Percentiles rank a stretch among this genome's conserved stretches.
Conservation (phyloP, 2,113 vertebrate species). For the Anthoscopus minutus region DNA sequence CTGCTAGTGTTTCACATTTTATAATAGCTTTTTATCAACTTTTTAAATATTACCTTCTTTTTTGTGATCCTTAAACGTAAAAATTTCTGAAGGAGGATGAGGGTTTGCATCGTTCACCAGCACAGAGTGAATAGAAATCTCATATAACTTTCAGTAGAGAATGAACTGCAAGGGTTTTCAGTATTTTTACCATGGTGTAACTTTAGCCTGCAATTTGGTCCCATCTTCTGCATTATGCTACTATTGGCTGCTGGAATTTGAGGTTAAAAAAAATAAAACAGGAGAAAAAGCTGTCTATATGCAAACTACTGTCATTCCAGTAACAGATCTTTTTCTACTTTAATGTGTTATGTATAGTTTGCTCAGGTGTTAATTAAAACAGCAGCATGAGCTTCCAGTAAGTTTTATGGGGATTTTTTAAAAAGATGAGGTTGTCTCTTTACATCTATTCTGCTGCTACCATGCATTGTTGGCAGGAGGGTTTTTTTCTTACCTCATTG, state of each 20-base stretch:
- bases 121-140: not conserved
- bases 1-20: not conserved
- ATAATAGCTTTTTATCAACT: not conserved
- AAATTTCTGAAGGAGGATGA: not conserved
- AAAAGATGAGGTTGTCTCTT: not conserved
- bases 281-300: not conserved
- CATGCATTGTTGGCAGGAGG: not conserved
- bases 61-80: not conserved
- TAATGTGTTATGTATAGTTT: not conserved
- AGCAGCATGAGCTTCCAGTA: not conserved
- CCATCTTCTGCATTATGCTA: not conserved
- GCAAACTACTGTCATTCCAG: not conserved
- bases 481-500: not conserved
- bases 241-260: not conserved
- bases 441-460: not conserved
- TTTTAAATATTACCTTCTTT: not conserved
- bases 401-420: not conserved
- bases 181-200: not conserved
- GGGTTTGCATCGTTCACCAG: not conserved
- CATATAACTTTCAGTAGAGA: not conserved
- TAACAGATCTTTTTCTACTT: not conserved
- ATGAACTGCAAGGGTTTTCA: not conserved
- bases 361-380: slow-evolving; percentile 37
- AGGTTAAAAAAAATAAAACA: not conserved
- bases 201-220: not conserved